Percentiles rank a stretch among this genome's conserved stretches.
These are phyloP conservation scores for Maconellicoccus hirsutus DNA, from an alignment of 1,140 invertebrate species.

Conservation along the genomic window DNA sequence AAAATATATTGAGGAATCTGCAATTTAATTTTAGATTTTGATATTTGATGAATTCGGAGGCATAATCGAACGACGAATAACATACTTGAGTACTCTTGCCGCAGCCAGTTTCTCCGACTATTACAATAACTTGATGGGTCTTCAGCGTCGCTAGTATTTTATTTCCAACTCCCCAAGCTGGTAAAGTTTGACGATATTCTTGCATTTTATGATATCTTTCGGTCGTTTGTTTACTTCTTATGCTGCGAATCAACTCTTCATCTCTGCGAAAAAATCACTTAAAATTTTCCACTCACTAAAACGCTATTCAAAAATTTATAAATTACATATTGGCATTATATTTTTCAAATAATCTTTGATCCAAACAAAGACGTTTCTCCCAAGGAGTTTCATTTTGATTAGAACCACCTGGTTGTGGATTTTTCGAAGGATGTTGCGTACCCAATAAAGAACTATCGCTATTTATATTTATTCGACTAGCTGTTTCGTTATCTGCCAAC, in stretches of 20 bases:
- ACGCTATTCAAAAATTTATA: no score
- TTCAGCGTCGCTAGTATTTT: constrained; percentile 72
- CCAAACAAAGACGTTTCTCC: neutral
- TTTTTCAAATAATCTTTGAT: neutral
- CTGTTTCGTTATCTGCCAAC: neutral
- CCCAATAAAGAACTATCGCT: neutral
- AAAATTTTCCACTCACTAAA: no score
- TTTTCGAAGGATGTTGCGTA: neutral
- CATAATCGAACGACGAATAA: neutral
- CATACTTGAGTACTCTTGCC: constrained; percentile 45
- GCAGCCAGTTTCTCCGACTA: constrained; percentile 85
- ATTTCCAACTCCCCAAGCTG: constrained; percentile 57
- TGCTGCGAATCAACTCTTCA: neutral
- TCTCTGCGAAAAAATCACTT: neutral
- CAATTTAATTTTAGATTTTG: constrained; percentile 33
- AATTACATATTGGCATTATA: no score
- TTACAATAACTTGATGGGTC: constrained; percentile 74
- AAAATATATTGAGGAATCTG: constrained; percentile 80
- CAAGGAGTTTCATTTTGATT: neutral
- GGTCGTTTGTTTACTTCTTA: neutral
- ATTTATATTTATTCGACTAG: neutral
- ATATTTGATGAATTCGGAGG: constrained; percentile 38
- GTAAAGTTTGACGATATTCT: constrained; percentile 46
- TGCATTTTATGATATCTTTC: neutral
- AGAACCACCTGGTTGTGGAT: neutral